These are phyloP conservation scores for Drosophila parabipectinata DNA, from an alignment of 1,140 invertebrate genomes.

Conservation along the genomic window DNA sequence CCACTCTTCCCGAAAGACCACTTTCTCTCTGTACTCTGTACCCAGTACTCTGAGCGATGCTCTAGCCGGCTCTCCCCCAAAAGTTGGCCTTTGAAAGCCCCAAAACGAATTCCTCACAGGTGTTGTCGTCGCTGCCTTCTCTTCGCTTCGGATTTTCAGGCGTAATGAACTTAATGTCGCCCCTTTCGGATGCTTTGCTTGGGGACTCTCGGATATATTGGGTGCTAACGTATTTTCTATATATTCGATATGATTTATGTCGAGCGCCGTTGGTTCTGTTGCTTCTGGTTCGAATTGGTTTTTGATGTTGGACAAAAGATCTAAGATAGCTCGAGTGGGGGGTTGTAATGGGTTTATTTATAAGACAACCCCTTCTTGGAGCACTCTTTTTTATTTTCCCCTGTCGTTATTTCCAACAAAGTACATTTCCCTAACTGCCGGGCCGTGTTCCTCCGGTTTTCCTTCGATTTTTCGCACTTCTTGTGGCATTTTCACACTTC, in stretches of 20 bases:
- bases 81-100: slow-evolving; percentile 33
- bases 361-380: slow-evolving; percentile 6
- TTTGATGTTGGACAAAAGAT: slow-evolving; percentile 57
- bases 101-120: slow-evolving; percentile 45
- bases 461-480: slow-evolving; percentile 37
- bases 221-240: slow-evolving; percentile 44
- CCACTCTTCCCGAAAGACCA: not conserved
- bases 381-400: slow-evolving; percentile 15
- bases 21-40: not conserved
- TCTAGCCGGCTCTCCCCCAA: not conserved
- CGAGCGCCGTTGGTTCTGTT: slow-evolving; percentile 31
- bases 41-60: not conserved
- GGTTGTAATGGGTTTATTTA: slow-evolving; percentile 42
- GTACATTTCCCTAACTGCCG: not conserved
- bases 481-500: slow-evolving; percentile 37
- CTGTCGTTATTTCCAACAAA: not conserved
- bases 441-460: not conserved
- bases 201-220: slow-evolving; percentile 34
- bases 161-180: slow-evolving; percentile 76
- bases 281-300: slow-evolving; percentile 70
- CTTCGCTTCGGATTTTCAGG: slow-evolving; percentile 40
- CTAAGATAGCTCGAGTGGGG: slow-evolving; percentile 16
- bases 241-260: slow-evolving; percentile 67
- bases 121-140: slow-evolving; percentile 40
- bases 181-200: slow-evolving; percentile 23